Percentiles rank a stretch among this genome's conserved stretches.
These are phyloP conservation scores for Drosophila greeni DNA, from an alignment of 2,888 invertebrate genomes.

Conservation along the genomic window DNA sequence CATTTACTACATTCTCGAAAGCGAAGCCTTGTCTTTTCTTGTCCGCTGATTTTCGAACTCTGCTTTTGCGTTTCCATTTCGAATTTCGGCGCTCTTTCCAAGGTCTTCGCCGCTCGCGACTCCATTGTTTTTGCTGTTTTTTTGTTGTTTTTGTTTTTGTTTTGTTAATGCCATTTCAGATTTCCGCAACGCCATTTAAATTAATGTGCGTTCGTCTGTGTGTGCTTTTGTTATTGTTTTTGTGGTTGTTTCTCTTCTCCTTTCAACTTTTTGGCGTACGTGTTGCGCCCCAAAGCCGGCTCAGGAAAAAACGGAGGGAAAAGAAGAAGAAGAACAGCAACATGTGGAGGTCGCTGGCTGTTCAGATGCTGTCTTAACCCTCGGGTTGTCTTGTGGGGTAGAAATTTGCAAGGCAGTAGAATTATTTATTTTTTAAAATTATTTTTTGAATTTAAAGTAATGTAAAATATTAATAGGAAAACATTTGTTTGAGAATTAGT, in stretches of 20 bases:
- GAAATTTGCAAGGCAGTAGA: no score
- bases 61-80: constrained; percentile 17
- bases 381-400: not conserved
- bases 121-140: constrained; percentile 9
- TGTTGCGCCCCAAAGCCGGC: constrained; percentile 54
- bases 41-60: constrained; percentile 11
- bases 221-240: constrained; percentile 26
- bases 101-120: constrained; percentile 40
- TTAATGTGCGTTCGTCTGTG: constrained; percentile 20
- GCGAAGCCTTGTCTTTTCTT: constrained; percentile 17
- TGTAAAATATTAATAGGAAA: no score
- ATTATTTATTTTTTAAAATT: no score
- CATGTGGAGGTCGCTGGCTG: constrained; percentile 23
- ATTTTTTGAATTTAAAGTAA: no score
- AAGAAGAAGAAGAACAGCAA: constrained; percentile 12
- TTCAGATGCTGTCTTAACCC: constrained; percentile 30
- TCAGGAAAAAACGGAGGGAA: constrained; percentile 10
- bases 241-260: constrained; percentile 3
- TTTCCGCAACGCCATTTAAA: constrained; percentile 68
- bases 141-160: no score
- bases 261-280: constrained; percentile 61
- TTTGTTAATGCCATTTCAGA: constrained; percentile 45
- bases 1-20: constrained; percentile 13
- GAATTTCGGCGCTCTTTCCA: constrained; percentile 40
- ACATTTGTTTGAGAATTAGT: no score